These are phyloP conservation scores for Eristalis tenax DNA, from an alignment of 2,888 invertebrate genomes.

Conservation along the genomic window DNA sequence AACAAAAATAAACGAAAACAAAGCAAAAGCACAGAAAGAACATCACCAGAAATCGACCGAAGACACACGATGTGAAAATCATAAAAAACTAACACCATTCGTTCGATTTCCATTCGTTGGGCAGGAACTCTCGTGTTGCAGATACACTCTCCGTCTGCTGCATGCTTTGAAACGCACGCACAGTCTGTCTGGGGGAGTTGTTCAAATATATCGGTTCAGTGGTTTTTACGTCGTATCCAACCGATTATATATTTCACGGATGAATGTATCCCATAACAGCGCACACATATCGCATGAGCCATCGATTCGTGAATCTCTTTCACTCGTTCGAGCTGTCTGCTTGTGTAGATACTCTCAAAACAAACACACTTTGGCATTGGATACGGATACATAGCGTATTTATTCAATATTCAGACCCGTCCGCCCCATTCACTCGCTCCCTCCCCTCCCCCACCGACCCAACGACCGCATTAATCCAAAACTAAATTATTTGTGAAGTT, in stretches of 20 bases:
- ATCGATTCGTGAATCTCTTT: conserved; percentile 4
- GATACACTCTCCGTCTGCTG: background rate
- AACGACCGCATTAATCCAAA: background rate
- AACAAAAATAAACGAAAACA: background rate
- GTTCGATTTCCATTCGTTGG: background rate
- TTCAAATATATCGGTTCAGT: conserved; percentile 23
- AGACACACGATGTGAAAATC: background rate
- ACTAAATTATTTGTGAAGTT: conserved; percentile 24
- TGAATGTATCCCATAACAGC: conserved; percentile 21
- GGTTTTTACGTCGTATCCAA: conserved; percentile 24
- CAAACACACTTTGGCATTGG: conserved; percentile 16
- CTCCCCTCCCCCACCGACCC: background rate
- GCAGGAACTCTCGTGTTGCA: conserved; percentile 3
- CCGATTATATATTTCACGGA: conserved; percentile 22
- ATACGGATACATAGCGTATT: background rate
- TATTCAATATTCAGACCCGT: background rate
- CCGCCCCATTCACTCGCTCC: background rate
- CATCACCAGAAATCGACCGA: background rate
- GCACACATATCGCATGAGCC: conserved; percentile 9
- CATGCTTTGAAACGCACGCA: background rate
- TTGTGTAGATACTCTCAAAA: conserved; percentile 19
- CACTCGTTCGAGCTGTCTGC: background rate
- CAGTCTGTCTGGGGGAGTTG: background rate
- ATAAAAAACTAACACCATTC: background rate
- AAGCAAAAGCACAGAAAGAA: background rate